Conservation (phyloP, 2,113 vertebrate genomes). For the Lophotis ruficrista region DNA sequence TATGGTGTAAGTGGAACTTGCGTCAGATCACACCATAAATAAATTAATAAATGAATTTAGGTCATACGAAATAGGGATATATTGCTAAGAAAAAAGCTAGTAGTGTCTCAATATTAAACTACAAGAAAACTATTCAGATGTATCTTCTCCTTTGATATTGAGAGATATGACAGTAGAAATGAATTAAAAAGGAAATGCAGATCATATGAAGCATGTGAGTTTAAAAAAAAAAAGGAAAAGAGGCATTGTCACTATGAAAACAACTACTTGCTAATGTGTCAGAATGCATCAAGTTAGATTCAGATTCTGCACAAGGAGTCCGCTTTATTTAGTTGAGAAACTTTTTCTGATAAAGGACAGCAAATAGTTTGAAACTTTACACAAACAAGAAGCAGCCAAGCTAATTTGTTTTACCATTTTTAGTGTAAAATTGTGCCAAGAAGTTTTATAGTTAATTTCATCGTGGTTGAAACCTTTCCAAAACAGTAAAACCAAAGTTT, state of each 20-base stretch:
- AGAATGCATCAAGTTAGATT: neutral
- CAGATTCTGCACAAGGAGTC: neutral
- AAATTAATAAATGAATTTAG: neutral
- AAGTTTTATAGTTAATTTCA: slow-evolving; percentile 22
- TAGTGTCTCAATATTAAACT: neutral
- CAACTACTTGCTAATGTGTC: neutral
- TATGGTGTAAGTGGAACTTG: neutral
- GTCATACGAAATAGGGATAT: neutral
- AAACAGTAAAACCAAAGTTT: slow-evolving; percentile 44
- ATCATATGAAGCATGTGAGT: neutral
- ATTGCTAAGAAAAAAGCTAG: neutral
- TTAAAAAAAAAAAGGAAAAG: neutral
- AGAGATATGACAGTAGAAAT: neutral
- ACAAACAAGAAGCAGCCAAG: neutral
- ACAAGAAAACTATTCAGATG: neutral
- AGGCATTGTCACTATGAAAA: neutral
- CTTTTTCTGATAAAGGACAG: neutral
- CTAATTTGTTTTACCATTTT: slow-evolving; percentile 13
- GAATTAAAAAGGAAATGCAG: neutral
- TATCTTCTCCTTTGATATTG: neutral
- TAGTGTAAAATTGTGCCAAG: neutral
- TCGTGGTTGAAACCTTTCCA: slow-evolving; percentile 31
- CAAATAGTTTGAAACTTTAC: neutral
- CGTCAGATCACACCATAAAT: neutral
- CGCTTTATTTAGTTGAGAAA: neutral